Evolutionary conservation across 2,888 invertebrate genomes (phyloP), one percentile per base, ranked within the genome.

Genomic region (Agapostemon virescens): DNA sequence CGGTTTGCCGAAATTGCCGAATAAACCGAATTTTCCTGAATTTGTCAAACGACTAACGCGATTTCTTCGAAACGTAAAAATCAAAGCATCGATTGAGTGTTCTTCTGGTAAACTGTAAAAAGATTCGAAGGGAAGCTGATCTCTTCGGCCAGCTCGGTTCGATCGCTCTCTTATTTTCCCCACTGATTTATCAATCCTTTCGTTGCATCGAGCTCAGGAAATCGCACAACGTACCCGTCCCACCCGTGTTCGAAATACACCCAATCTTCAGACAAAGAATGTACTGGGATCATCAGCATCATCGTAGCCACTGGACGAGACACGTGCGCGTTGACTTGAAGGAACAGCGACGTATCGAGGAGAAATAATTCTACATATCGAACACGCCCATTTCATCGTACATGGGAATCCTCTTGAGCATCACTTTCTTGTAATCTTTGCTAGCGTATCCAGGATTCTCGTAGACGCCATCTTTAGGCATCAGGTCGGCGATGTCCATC

Each of bases 361-460:
- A 17, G 9, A 20, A 26, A 5, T 20, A 11, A 49, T 11, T 49
- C 30, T 42, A 42, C 0, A 63, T 3, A 64, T 92, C 91, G 0
- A 92, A 72, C 23, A 92, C 55, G 2, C 91, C 92, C 82, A 83
- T 55, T 7, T 88, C 74, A 0, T 89, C 84, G 82, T 82, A 92
- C 0, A 73, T 42, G 2, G 87, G 84, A 33, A 92, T 42, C 74
- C 90, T 85, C 58, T 86, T 88, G 1, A 17, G 2, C 82, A 92
- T 88, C 4, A 81, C 66, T 33, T 86, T 84, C 3, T 85, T 85
- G 55, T 80, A 92, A 0, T 23, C 2, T 40, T 82, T 67, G 11
- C 77, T 76, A 2, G 74, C 84, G 40, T 80, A 85, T 1, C 77
- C 86, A 1, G 87, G 87, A 78, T 85, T 89, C 1, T 83, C 63